phyloP scores from a whole-genome alignment of 2,888 invertebrate genomes.

The Crossocerus cetratus region DNA sequence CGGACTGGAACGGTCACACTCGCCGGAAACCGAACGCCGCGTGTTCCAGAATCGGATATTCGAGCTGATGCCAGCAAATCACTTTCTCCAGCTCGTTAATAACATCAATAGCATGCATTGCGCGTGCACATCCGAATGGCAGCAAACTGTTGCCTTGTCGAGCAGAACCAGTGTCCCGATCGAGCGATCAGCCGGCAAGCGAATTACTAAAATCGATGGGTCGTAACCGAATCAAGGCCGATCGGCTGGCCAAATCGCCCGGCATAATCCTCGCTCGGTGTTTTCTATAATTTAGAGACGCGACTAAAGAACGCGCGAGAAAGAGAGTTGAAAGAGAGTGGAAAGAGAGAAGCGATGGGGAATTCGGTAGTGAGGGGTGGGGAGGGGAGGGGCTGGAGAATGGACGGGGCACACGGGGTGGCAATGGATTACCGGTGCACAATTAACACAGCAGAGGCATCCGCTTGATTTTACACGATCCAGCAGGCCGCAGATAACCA shows the following conservation, averaged over 20 bases:
- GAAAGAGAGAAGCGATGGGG: background rate
- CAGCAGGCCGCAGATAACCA: slow-evolving; percentile 53
- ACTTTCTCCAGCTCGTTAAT: too few relatives aligned
- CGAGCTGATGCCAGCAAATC: too few relatives aligned
- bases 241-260: background rate
- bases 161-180: too few relatives aligned
- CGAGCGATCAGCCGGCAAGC: too few relatives aligned
- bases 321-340: slow-evolving; percentile 25
- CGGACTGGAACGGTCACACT: too few relatives aligned
- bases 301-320: background rate
- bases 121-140: too few relatives aligned
- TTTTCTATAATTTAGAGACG: slow-evolving; percentile 2
- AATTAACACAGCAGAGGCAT: slow-evolving; percentile 67
- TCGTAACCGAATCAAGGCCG: background rate
- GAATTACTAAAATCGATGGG: too few relatives aligned
- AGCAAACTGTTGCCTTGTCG: too few relatives aligned
- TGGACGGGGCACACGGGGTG: too few relatives aligned
- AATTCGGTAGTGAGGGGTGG: background rate
- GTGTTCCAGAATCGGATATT: background rate
- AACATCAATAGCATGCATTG: too few relatives aligned
- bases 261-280: background rate
- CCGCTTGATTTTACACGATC: slow-evolving; percentile 67
- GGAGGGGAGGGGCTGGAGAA: background rate
- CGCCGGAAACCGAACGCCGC: background rate
- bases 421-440: slow-evolving; percentile 66